Evolutionary conservation across 2,888 invertebrate species (phyloP).

Genomic region (Drosophila barbarae): DNA sequence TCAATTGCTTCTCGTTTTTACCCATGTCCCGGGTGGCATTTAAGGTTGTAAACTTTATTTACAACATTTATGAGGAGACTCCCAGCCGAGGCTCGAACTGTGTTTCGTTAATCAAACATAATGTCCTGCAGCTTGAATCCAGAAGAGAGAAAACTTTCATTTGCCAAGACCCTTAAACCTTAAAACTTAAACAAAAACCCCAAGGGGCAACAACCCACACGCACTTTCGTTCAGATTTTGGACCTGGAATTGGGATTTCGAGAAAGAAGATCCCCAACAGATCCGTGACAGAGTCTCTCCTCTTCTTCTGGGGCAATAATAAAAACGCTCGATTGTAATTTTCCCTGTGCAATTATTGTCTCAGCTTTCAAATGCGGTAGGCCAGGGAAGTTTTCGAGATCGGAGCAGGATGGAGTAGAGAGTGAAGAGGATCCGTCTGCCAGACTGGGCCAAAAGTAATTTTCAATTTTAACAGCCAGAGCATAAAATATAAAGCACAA

Average conservation of each 20-base stretch:
- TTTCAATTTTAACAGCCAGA: conserved; percentile 68
- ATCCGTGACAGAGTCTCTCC: conserved; percentile 45
- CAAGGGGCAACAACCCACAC: conserved; percentile 64
- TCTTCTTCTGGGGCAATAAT: conserved; percentile 52
- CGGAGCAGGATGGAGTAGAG: neutral
- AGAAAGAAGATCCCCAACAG: conserved; percentile 31
- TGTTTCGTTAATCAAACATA: conserved; percentile 43
- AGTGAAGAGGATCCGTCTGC: neutral
- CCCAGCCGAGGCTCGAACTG: conserved; percentile 30
- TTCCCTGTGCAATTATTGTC: conserved; percentile 70
- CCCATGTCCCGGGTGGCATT: conserved; percentile 50
- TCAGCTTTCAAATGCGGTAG: conserved; percentile 70
- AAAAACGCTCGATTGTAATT: conserved; percentile 68
- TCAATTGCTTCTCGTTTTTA: conserved; percentile 41
- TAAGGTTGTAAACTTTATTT: conserved; percentile 47
- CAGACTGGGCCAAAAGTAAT: conserved; percentile 55
- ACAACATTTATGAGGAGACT: conserved; percentile 42
- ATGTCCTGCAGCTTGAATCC: conserved; percentile 29
- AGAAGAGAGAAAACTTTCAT: conserved; percentile 59
- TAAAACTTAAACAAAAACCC: conserved; percentile 41
- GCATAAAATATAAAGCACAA: conserved; percentile 64
- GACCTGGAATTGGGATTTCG: conserved; percentile 9
- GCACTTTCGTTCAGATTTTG: conserved; percentile 61
- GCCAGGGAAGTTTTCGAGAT: conserved; percentile 27
- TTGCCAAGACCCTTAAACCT: conserved; percentile 32